Conservation (phyloP, 2,888 invertebrate genomes). For the Aphrophora alni region DNA sequence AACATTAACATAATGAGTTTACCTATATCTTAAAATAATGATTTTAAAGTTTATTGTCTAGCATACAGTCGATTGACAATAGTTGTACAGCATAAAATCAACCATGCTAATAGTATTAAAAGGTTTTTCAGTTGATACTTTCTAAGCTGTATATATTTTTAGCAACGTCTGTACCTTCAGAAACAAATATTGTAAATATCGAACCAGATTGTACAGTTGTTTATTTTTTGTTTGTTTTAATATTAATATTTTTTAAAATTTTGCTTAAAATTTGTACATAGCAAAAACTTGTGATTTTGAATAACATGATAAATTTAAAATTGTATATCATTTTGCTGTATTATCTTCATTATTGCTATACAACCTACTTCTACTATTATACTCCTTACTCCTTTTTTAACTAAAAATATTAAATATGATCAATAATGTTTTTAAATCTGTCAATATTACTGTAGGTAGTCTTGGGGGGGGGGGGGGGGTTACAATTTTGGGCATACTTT, state of each 20-base stretch:
- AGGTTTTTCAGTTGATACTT: not conserved
- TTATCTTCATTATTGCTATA: not conserved
- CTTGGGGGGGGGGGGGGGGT: no score
- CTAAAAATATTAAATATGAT: no score
- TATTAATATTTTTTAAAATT: not conserved
- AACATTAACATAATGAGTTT: no score
- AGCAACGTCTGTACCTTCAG: not conserved
- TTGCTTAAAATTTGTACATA: constrained; percentile 33
- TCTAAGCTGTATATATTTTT: not conserved
- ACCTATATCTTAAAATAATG: not conserved
- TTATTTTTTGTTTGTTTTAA: not conserved
- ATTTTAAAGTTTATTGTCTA: not conserved
- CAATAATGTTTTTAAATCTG: no score
- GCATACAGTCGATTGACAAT: not conserved
- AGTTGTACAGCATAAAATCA: not conserved
- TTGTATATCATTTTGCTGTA: not conserved
- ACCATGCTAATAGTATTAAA: not conserved
- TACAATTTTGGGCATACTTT: no score
- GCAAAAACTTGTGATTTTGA: constrained; percentile 35
- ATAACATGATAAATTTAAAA: not conserved
- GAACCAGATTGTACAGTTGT: constrained; percentile 34
- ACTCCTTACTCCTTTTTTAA: no score
- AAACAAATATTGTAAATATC: constrained; percentile 30
- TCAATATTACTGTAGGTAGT: no score
- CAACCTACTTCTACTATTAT: no score